phyloP scores from a whole-genome alignment of 2,797 vertebrate species.

The Poecilia gillii region DNA sequence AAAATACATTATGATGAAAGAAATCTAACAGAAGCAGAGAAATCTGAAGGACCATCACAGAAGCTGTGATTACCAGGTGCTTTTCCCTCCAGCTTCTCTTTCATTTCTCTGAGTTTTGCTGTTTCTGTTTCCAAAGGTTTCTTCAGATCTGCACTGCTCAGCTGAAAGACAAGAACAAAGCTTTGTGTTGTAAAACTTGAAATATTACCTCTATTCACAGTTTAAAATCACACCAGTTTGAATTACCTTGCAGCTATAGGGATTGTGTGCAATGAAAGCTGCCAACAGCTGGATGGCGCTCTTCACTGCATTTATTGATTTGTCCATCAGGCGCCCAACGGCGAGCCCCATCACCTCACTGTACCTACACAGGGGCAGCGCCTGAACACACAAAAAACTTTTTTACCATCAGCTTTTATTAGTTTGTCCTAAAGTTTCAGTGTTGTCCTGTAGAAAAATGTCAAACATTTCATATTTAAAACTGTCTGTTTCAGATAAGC shows the following conservation, averaged over 20 bases:
- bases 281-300: slow-evolving; percentile 93
- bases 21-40: background rate
- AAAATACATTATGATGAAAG: slow-evolving; percentile 56
- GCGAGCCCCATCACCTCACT: slow-evolving; percentile 89
- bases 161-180: slow-evolving; percentile 68
- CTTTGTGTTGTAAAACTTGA: background rate
- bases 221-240: background rate
- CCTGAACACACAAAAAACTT: slow-evolving; percentile 73
- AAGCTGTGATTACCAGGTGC: slow-evolving; percentile 33
- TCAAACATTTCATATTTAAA: background rate
- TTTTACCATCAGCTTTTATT: background rate
- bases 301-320: slow-evolving; percentile 91
- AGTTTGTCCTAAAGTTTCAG: background rate
- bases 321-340: slow-evolving; percentile 92
- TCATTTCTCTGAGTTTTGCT: slow-evolving; percentile 87
- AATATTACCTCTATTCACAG: background rate
- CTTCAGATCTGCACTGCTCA: slow-evolving; percentile 89
- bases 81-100: slow-evolving; percentile 56
- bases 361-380: slow-evolving; percentile 89
- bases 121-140: slow-evolving; percentile 89
- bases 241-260: slow-evolving; percentile 96
- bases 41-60: background rate
- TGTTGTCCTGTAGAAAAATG: background rate
- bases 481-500: background rate
- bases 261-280: slow-evolving; percentile 94